Evolutionary conservation across 2,888 invertebrate genomes (phyloP).

Genomic region (Periphyllus acericola): DNA sequence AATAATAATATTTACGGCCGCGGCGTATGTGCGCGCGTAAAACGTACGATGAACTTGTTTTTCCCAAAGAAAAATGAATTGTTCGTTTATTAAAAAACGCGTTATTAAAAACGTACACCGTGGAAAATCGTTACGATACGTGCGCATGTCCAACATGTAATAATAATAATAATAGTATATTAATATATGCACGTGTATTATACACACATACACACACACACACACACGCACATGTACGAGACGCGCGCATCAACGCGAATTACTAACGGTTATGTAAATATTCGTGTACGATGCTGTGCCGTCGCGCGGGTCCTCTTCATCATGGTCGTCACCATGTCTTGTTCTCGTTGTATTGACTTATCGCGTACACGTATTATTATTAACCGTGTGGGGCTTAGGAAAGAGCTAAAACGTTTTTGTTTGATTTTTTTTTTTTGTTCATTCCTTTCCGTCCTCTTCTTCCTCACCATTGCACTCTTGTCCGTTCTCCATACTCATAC

Average conservation of each 20-base stretch:
- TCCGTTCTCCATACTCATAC: background rate
- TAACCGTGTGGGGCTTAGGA: background rate
- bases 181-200: background rate
- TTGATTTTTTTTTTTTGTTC: background rate
- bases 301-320: background rate
- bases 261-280: slow-evolving; percentile 1
- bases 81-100: slow-evolving; percentile 50
- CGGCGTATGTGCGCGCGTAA: background rate
- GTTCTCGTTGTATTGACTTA: background rate
- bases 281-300: background rate
- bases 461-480: background rate
- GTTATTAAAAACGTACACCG: slow-evolving; percentile 54
- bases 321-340: background rate
- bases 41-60: slow-evolving; percentile 57
- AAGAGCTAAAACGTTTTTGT: background rate
- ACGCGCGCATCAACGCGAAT: background rate
- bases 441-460: background rate
- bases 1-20: background rate
- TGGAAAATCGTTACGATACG: slow-evolving; percentile 57
- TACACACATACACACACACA: background rate
- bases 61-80: slow-evolving; percentile 47
- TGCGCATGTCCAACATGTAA: slow-evolving; percentile 36
- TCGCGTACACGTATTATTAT: background rate
- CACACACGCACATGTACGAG: background rate
- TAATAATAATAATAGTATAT: slow-evolving; percentile 2